phyloP scores from a whole-genome alignment of 2,797 vertebrate genomes.

The Masticophis lateralis region DNA sequence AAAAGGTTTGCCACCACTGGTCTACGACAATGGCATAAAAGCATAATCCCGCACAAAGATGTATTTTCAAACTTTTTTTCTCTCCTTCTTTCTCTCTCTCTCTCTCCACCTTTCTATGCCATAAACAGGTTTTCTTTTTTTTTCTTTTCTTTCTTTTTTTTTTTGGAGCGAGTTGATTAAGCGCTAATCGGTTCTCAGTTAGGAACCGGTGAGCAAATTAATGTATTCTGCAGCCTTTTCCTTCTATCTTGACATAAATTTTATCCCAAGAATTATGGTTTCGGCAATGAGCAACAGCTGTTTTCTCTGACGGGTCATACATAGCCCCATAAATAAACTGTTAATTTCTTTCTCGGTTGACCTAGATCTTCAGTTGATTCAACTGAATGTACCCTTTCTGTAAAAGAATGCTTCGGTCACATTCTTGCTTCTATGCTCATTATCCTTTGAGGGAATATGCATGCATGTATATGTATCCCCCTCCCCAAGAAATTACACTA shows the following conservation, averaged over 20 bases:
- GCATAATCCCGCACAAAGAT: background rate
- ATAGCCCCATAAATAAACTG: background rate
- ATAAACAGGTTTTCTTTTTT: too few species aligned
- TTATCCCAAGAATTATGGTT: background rate
- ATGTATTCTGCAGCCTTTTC: background rate
- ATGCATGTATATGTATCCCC: background rate
- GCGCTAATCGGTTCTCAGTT: background rate
- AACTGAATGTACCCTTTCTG: constrained; percentile 8
- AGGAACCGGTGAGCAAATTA: background rate
- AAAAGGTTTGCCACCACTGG: too few species aligned
- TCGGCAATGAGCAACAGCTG: background rate
- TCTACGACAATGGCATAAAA: background rate
- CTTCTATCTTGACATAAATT: background rate
- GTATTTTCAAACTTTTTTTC: background rate
- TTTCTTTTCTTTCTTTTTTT: too few species aligned
- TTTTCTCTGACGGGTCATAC: background rate
- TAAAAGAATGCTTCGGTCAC: background rate
- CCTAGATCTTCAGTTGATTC: background rate
- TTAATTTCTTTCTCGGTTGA: background rate
- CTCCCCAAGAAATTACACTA: background rate
- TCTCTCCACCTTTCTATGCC: background rate
- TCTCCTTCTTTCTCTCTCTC: background rate
- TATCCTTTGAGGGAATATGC: background rate
- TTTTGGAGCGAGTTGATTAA: background rate
- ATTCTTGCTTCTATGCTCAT: background rate